phyloP scores from a whole-genome alignment of 2,113 vertebrate genomes.

The Haliaeetus leucogaster region DNA sequence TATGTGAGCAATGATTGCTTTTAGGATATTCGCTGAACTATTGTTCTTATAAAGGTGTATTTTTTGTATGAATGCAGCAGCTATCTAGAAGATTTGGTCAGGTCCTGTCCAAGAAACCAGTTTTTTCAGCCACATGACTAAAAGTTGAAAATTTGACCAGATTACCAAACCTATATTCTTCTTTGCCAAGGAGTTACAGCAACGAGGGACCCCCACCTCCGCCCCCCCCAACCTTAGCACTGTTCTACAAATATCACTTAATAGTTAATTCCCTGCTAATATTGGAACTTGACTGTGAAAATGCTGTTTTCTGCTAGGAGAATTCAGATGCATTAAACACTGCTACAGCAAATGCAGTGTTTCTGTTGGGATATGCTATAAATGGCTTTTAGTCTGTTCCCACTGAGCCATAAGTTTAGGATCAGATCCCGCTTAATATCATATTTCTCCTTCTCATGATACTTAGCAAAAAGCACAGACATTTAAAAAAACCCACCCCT shows the following conservation, averaged over 20 bases:
- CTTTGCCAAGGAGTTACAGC: not conserved
- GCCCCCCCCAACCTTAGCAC: not conserved
- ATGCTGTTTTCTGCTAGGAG: constrained; percentile 24
- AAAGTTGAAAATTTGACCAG: not conserved
- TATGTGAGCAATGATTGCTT: not conserved
- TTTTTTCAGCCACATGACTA: not conserved
- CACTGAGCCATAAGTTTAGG: constrained; percentile 40
- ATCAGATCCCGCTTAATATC: constrained; percentile 49
- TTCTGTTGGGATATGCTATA: constrained; percentile 40
- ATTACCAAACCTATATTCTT: not conserved
- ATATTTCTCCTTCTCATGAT: constrained; percentile 48
- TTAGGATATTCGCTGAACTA: not conserved
- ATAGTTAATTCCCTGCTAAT: constrained; percentile 1
- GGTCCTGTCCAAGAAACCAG: not conserved
- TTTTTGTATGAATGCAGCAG: not conserved
- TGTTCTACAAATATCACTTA: not conserved
- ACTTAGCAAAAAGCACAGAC: constrained; percentile 2
- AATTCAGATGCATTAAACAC: constrained; percentile 27
- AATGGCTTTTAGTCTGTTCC: constrained; percentile 12
- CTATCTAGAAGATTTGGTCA: not conserved
- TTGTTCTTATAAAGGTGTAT: not conserved
- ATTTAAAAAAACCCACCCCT: not conserved
- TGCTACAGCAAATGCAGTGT: constrained; percentile 2
- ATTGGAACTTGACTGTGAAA: constrained; percentile 19
- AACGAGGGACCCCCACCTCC: fast-evolving